Base-by-base conservation (phyloP, 2,888 invertebrate genomes). In the Aproaerema taeniolella region DNA sequence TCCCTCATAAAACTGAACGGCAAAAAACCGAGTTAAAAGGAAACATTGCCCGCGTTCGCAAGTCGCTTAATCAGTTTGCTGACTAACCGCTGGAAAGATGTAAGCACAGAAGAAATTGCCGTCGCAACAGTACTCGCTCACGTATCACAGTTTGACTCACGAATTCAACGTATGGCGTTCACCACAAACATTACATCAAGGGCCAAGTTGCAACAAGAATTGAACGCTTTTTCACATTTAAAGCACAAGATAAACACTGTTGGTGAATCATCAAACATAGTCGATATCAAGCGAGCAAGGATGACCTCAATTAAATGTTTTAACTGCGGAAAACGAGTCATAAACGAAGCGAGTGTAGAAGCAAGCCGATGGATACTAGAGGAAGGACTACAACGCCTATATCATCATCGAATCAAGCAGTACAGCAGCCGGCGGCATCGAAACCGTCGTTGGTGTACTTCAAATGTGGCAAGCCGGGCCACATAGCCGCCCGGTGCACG, bases 221-320 rank as follows among this genome's bases (percentile, higher is more conserved):
- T 43, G 2, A 33, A 37, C 33, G 40, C 43, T 1, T 37, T 40
- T 40, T 43, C 30, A 20, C 37, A 40, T 12, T 30, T 30, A 16
- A 43, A 43, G 17, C 5, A 37, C 5, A 32, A 17, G n/a, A 16
- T 17, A 14, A 32, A 17, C 14, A 17, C 8, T 15, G n/a, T 9
- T 11, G 24, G 39, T 35, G 15, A 32, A 12, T 9, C 7, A 34
- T 7, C 41, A 31, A 39, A 11, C 9, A n/a, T n/a, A n/a, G n/a
- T n/a, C n/a, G 30, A 38, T 30, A 11, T 8, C 9, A 20, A 31
- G 31, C 42, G 42, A 9, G 25, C 38, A 31, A 38, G 31, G 14
- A 13, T 39, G 28, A n/a, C 28, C 7, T 42, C 38, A 7, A 40
- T 25, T 16, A 41, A 46, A 41, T 45, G 45, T 42, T 47, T 40